Base-by-base conservation (phyloP, 2,888 invertebrate genomes). In the Phasia obesa region DNA sequence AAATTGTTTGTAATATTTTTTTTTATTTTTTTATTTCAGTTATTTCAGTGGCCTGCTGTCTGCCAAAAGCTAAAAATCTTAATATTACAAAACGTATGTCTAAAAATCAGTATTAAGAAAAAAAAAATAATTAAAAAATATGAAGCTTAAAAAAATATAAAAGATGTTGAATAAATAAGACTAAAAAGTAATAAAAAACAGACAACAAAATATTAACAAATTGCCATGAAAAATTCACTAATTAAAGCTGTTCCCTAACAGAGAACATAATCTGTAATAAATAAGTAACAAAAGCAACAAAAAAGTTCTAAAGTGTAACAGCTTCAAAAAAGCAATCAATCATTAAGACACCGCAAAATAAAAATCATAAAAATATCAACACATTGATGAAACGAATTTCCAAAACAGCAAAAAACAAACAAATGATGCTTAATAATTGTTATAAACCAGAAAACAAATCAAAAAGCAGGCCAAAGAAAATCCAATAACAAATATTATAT, bases 261-360 rank as follows among this genome's bases (percentile, higher is more conserved):
- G 5, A 3, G 9, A 31, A 31, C 5, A 7, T 1, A 31, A 9
- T 31, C 31, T 31, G 31, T 1, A 1, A 31, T 31, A 31, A 31
- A 31, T 4, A 31, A 31, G 31, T 7, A 35, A 15, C 15, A 27
- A 13, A 21, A 4, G 27, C 11, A 49, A 44, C 31, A 7, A 17
- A 62, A 11, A 42, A 55, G 31, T 21, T 19, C 4, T 27, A 27
- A 27, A 27, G 27, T 5, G 6, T 42, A n/a, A 17, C 25, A n/a
- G 21, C 13, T 23, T 2, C 17, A 42, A 31, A 11, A 71, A 60
- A 42, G 25, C 25, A 38, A 76, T 67, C 71, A 76, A 81, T 81
- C 76, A 76, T 60, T 65, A 17, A 70, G n/a, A 44, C 35, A 44
- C 7, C 17, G 19, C 25, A 42, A 35, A 27, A 25, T 31, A 53